These are phyloP conservation scores for Pteria penguin DNA, from an alignment of 2,888 invertebrate genomes.

Conservation along the genomic window DNA sequence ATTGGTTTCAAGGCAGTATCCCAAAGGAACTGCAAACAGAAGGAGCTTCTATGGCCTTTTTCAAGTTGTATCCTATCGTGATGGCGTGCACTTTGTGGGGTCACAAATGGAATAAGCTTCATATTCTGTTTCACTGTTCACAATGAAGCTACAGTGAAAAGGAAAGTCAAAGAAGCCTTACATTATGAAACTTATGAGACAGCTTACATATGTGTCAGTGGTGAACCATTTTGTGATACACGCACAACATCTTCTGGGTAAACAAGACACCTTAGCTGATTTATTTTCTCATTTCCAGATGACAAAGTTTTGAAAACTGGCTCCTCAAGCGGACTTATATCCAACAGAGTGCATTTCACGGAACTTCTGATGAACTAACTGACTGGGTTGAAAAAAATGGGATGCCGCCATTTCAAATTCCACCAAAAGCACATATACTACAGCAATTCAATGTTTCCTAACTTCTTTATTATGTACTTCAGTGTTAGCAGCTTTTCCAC, in stretches of 20 bases:
- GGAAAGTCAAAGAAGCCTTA: slow-evolving; percentile 26
- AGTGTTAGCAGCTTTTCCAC: no score
- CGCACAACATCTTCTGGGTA: slow-evolving; percentile 15
- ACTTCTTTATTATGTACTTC: no score
- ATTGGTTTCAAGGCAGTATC: background rate
- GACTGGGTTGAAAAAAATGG: no score
- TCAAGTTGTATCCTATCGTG: background rate
- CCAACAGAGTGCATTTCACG: background rate
- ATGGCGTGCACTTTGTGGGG: background rate
- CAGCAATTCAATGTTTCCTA: no score
- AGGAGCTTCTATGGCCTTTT: background rate
- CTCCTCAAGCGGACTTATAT: background rate
- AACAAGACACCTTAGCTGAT: background rate
- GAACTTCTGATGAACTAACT: no score
- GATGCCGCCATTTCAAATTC: no score
- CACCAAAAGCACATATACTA: no score
- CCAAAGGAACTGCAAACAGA: background rate
- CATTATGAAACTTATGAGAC: slow-evolving; percentile 30
- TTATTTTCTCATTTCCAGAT: slow-evolving; percentile 25
- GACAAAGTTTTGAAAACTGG: slow-evolving; percentile 4
- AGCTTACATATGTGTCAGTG: slow-evolving; percentile 16
- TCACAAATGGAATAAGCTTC: slow-evolving; percentile 1
- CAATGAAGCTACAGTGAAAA: slow-evolving; percentile 22
- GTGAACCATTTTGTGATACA: slow-evolving; percentile 23
- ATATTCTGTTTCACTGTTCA: slow-evolving; percentile 27